Conservation (phyloP, 2,113 vertebrate species). For the Pelusios castaneus region DNA sequence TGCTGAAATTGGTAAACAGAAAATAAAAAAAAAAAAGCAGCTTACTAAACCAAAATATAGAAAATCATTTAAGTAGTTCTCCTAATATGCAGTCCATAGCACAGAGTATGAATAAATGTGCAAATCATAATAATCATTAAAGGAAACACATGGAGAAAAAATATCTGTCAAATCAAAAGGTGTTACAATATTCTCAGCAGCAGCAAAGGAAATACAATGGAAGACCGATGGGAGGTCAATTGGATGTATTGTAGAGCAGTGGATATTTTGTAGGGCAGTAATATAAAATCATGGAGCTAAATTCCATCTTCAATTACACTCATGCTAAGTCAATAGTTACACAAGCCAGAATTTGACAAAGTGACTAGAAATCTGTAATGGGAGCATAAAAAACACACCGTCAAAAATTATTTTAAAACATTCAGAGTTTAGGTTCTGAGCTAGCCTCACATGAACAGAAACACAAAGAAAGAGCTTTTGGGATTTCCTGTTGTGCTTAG, state of each 20-base stretch:
- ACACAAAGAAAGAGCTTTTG: not conserved
- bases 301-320: not conserved
- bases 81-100: not conserved
- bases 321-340: not conserved
- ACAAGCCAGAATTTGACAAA: not conserved
- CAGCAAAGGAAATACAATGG: not conserved
- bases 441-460: not conserved
- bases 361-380: not conserved
- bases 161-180: conserved; percentile 4
- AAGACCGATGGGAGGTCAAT: not conserved
- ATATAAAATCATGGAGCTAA: not conserved
- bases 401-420: not conserved
- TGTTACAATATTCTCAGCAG: conserved; percentile 4
- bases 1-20: conserved; percentile 2
- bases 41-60: conserved; percentile 24
- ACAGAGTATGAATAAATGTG: not conserved
- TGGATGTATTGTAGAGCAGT: not conserved
- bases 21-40: conserved; percentile 40
- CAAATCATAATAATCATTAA: conserved; percentile 26
- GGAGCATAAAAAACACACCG: not conserved
- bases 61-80: not conserved
- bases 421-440: not conserved
- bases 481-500: not conserved
- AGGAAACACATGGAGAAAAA: not conserved
- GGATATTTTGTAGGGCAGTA: not conserved